Evolutionary conservation across 2,113 vertebrate species (phyloP).

Genomic region (Opisthocomus hoazin): DNA sequence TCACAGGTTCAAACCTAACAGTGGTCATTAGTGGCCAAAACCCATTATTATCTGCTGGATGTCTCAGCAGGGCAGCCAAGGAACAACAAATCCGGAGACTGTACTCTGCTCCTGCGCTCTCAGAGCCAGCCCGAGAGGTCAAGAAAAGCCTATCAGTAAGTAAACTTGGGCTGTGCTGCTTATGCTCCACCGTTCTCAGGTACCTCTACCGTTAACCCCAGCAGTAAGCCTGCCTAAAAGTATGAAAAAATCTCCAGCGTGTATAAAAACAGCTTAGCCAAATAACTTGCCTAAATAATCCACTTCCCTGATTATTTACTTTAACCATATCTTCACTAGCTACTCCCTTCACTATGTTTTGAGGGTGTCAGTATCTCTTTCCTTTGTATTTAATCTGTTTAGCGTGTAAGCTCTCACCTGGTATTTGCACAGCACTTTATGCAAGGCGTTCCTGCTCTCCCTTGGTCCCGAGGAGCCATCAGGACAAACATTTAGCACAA

Average conservation of each 20-base stretch:
- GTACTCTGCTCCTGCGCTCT: neutral
- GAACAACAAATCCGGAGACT: neutral
- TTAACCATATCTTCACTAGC: neutral
- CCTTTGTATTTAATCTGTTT: neutral
- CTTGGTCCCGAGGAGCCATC: neutral
- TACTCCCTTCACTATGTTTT: neutral
- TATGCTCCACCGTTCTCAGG: neutral
- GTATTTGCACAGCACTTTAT: neutral
- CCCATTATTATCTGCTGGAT: neutral
- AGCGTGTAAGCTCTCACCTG: neutral
- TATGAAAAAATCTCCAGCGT: neutral
- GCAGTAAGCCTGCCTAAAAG: neutral
- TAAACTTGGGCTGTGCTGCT: neutral
- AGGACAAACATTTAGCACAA: neutral
- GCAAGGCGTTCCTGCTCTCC: neutral
- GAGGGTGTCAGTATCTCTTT: neutral
- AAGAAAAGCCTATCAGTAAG: neutral
- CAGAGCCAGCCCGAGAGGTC: neutral
- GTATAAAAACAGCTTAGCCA: neutral
- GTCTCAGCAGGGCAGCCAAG: neutral
- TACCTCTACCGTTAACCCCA: neutral
- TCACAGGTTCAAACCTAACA: slow-evolving; percentile 15
- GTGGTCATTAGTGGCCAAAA: neutral
- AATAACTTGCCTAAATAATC: neutral
- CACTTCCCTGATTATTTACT: neutral